These are phyloP conservation scores for Engystomops pustulosus DNA, from an alignment of 2,113 vertebrate species.

Conservation along the genomic window DNA sequence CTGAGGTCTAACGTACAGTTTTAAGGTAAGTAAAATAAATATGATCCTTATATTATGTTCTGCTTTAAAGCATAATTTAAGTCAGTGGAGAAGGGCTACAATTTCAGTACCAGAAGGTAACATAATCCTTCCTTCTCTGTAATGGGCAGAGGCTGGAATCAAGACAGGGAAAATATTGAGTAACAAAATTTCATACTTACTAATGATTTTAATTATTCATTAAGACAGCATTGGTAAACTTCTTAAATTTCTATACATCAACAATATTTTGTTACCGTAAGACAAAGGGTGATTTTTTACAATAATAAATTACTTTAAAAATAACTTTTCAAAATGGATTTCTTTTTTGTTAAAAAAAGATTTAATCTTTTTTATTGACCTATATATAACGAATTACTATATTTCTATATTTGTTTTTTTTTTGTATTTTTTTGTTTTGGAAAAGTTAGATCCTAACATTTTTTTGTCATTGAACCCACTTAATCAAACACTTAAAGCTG, in stretches of 20 bases:
- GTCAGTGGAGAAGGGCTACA: background rate
- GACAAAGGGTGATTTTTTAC: background rate
- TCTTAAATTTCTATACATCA: background rate
- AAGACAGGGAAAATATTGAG: background rate
- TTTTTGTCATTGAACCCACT: background rate
- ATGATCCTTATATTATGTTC: background rate
- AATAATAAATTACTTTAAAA: background rate
- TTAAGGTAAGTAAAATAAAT: background rate
- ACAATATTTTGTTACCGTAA: background rate
- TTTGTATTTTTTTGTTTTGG: background rate
- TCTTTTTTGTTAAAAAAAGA: background rate
- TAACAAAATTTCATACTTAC: conserved; percentile 22
- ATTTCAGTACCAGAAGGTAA: background rate
- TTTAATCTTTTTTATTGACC: no score
- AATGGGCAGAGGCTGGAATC: background rate
- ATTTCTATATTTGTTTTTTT: no score
- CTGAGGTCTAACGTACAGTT: background rate
- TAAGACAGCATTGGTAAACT: background rate
- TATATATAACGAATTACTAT: no score
- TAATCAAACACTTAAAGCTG: background rate
- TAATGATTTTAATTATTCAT: conserved; percentile 8
- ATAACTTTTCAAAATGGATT: background rate
- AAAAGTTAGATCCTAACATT: background rate
- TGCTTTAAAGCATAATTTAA: background rate
- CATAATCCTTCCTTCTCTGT: background rate